Conservation (phyloP, 2,888 invertebrate genomes). For the Luperina nickerlii region DNA sequence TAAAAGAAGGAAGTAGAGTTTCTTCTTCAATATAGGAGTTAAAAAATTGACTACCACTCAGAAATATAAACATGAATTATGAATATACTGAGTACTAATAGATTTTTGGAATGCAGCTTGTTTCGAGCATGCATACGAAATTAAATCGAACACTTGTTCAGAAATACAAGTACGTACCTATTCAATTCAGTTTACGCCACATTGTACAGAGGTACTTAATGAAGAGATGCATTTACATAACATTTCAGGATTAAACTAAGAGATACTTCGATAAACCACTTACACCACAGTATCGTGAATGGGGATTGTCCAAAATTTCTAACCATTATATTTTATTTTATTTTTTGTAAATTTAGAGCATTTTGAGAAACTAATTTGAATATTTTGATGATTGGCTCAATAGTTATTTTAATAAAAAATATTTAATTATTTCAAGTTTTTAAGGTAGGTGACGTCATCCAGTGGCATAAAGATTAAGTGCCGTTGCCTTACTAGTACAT, state of each 20-base stretch:
- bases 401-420: too few relatives aligned
- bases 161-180: not conserved
- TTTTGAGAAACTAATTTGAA: too few relatives aligned
- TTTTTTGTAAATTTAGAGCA: too few relatives aligned
- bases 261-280: not conserved
- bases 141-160: not conserved
- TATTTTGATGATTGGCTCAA: too few relatives aligned
- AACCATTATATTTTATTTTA: too few relatives aligned
- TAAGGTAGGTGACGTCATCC: too few relatives aligned
- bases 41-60: not conserved
- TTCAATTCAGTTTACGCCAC: not conserved
- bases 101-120: not conserved
- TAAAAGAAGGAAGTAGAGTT: not conserved
- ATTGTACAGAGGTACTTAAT: not conserved
- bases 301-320: too few relatives aligned
- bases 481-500: too few relatives aligned
- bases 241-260: conserved; percentile 2
- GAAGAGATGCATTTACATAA: not conserved
- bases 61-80: not conserved
- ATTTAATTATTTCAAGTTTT: too few relatives aligned
- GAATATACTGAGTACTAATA: not conserved
- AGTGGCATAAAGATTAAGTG: too few relatives aligned
- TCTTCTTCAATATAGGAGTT: not conserved
- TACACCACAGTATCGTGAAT: conserved; percentile 2
- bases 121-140: not conserved